Base-by-base conservation (phyloP, 2,113 vertebrate genomes). In the Leucoraja erinaceus region DNA sequence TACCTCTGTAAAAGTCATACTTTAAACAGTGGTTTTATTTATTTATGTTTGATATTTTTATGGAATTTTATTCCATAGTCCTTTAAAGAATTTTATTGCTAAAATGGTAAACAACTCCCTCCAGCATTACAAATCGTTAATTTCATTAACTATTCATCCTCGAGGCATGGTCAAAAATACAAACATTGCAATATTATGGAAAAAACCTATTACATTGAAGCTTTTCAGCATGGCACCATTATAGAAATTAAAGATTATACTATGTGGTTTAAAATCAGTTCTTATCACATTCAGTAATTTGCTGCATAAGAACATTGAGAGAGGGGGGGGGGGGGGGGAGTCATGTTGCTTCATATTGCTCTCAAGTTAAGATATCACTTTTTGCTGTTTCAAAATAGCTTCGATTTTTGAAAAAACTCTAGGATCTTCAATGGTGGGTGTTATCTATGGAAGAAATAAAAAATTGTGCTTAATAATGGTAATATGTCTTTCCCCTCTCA, bases 391-490 rank as follows among this genome's bases (percentile, higher is more conserved):
- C 92, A 98, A 94, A 72, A 96, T 94, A 93, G 95, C 96, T 96
- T 98, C 97, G 66, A 99, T 96, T 93, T 97, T 95, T 94, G 96
- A 96, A 93, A 99, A 99, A 54, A 97, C 96, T 0, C 93, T 95
- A 3, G 98, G 97, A 94, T 99, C 98, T 95, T 99, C 98, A 59
- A 99, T 99, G 33, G 98, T 98, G 3, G 98, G 96, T 70, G 96
- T 96, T 90, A 99, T 94, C 99, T 99, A 66, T 25, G 94, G 70
- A 94, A 94, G 93, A 70, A 93, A 95, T 63, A 93, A 31, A 76
- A 10, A 86, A 8, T 9, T 72, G 38, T 47, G 38, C n/a, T 38
- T 66, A 61, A 11, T 10, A 70, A 47, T 88, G 16, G 0, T 16
- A 88, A 31, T n/a, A 88, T 4, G 31, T 25, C 2, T 47, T 47